Conservation (phyloP, 2,888 invertebrate species). For the Tinea semifulvella region DNA sequence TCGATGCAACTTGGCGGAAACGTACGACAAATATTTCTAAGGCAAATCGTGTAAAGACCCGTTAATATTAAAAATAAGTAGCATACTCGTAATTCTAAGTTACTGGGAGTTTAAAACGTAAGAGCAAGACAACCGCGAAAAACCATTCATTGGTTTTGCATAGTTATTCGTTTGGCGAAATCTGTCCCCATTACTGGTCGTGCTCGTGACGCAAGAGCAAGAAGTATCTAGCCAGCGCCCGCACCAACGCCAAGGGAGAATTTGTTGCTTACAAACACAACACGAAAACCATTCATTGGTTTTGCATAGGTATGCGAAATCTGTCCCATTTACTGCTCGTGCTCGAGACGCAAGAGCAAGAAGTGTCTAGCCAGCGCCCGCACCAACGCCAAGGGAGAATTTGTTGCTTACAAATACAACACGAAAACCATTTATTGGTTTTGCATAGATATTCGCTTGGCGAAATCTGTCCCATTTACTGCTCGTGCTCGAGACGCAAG, state of each 20-base stretch:
- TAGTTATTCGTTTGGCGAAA: conserved; percentile 39
- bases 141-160: conserved; percentile 41
- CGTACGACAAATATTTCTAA: too few species aligned
- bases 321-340: conserved; percentile 32
- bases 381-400: conserved; percentile 43
- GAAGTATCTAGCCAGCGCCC: conserved; percentile 36
- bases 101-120: too few species aligned
- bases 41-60: too few species aligned
- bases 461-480: conserved; percentile 29
- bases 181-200: conserved; percentile 30
- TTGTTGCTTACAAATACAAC: conserved; percentile 29
- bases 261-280: conserved; percentile 35
- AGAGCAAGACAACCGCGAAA: too few species aligned
- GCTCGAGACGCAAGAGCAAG: conserved; percentile 30
- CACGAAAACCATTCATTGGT: too few species aligned
- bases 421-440: conserved; percentile 36
- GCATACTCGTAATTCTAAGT: too few species aligned
- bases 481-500: conserved; percentile 38
- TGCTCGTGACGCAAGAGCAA: conserved; percentile 33
- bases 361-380: conserved; percentile 38
- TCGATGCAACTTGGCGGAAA: too few species aligned
- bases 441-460: conserved; percentile 40
- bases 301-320: conserved; percentile 38
- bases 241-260: conserved; percentile 39
- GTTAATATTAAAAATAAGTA: too few species aligned